These are phyloP conservation scores for Heterotis niloticus DNA, from an alignment of 2,113 vertebrate genomes.

Conservation along the genomic window DNA sequence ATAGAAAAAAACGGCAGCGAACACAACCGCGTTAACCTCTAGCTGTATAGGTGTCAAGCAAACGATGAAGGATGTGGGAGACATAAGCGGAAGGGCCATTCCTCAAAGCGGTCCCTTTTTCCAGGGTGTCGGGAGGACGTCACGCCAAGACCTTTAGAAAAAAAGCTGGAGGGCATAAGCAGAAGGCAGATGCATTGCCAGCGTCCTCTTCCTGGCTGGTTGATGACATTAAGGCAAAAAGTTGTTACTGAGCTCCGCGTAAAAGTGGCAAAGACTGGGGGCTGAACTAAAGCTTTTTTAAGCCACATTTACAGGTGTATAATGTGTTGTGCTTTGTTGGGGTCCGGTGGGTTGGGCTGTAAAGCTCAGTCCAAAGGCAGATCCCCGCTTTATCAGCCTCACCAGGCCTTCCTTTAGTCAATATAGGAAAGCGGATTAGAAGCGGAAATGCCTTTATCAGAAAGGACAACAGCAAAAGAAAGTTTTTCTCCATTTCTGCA, in stretches of 20 bases:
- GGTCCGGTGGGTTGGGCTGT: background rate
- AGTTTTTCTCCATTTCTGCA: background rate
- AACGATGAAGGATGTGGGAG: background rate
- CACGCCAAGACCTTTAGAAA: background rate
- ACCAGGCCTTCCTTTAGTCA: background rate
- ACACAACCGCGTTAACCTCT: background rate
- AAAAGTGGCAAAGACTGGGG: background rate
- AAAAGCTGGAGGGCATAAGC: conserved; percentile 1
- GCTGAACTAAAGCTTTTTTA: background rate
- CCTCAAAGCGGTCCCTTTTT: background rate
- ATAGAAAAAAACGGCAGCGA: background rate
- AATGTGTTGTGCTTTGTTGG: background rate
- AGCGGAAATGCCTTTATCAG: background rate
- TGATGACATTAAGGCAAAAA: conserved; percentile 15
- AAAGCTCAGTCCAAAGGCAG: background rate
- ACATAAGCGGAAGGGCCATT: background rate
- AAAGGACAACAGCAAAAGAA: background rate
- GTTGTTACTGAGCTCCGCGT: background rate
- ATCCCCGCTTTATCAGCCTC: too few species aligned
- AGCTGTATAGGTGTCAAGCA: background rate
- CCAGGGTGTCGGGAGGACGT: background rate
- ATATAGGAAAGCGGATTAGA: background rate
- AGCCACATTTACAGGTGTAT: background rate
- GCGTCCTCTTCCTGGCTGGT: background rate
- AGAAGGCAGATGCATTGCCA: conserved; percentile 6